Evolutionary conservation across 2,113 vertebrate genomes (phyloP), one percentile per base, ranked within the genome.

Genomic region (Solea senegalensis): DNA sequence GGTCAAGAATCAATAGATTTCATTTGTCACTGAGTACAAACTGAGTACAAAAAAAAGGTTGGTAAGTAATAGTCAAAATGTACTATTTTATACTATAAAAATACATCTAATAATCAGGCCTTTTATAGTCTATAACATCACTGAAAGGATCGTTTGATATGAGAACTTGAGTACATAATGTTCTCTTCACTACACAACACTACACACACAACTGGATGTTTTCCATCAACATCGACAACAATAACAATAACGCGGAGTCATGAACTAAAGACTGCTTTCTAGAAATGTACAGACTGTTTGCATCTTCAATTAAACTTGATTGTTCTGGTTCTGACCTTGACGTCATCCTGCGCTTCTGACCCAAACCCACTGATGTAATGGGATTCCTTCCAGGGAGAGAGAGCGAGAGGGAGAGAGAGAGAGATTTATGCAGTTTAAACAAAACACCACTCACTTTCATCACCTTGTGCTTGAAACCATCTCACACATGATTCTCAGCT

Each of bases 341-440:
- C 16, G 59, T 26, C n/a, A 28, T 9, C 26, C 62, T 61, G 14
- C 57, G 60, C 34, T 61, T 11, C 45, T 27, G 21, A 45, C 10
- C 3, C 52, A 57, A 56, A 51, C 41, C 34, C 41, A 51, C 43
- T 49, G 12, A 43, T 65, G 39, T 64, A 51, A 72, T 21, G 57
- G 6, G 21, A 40, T 39, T 43, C 16, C 34, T 16, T 16, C 28
- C 34, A 50, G 34, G 39, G 27, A 26, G 46, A 40, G 49, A 73
- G 21, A 21, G 34, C 39, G 27, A 26, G 46, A 40, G 49, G 70
- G 41, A 73, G 21, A 21, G 34, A 43, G 27, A 26, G 46, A 40
- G 49, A 73, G 41, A 73, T 80, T 80, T 62, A 65, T 62, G 53
- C 11, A 46, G 9, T 68, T 68, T 51, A 71, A 80, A 74, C 49